Conservation (phyloP, 2,113 vertebrate genomes). For the Phylloscopus trochiloides region DNA sequence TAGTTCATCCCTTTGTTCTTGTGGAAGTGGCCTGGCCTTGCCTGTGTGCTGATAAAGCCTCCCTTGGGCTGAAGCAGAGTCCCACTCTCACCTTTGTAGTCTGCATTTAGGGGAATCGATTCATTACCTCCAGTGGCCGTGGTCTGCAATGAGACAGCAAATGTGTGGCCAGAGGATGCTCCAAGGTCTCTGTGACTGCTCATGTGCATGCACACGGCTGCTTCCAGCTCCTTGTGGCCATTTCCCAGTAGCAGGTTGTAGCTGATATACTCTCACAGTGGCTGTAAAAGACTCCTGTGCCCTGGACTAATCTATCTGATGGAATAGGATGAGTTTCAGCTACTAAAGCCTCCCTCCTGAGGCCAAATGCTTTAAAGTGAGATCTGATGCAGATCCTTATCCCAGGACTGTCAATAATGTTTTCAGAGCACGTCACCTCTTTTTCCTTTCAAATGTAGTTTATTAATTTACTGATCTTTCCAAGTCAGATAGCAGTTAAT, state of each 20-base stretch:
- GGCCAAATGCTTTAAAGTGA: conserved; percentile 43
- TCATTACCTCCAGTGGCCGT: neutral
- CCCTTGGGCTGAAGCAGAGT: neutral
- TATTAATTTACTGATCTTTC: conserved; percentile 34
- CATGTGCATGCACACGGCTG: fast-evolving
- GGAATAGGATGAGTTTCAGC: conserved; percentile 34
- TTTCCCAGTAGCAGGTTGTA: neutral
- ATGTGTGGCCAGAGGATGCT: neutral
- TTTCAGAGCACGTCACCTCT: neutral
- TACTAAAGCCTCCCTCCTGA: conserved; percentile 40
- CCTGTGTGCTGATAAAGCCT: neutral
- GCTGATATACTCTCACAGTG: neutral
- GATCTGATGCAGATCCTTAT: conserved; percentile 49
- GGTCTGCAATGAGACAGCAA: neutral
- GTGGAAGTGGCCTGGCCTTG: neutral
- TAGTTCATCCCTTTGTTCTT: neutral
- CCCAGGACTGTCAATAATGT: neutral
- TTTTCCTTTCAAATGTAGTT: conserved; percentile 28
- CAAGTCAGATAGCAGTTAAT: neutral
- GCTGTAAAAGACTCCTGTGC: neutral
- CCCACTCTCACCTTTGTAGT: neutral
- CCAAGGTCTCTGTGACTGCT: neutral
- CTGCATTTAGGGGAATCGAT: neutral
- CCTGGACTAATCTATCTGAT: conserved; percentile 31
- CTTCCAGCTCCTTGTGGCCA: neutral